Conservation (phyloP, 2,797 vertebrate species). For the Phoebastria nigripes region DNA sequence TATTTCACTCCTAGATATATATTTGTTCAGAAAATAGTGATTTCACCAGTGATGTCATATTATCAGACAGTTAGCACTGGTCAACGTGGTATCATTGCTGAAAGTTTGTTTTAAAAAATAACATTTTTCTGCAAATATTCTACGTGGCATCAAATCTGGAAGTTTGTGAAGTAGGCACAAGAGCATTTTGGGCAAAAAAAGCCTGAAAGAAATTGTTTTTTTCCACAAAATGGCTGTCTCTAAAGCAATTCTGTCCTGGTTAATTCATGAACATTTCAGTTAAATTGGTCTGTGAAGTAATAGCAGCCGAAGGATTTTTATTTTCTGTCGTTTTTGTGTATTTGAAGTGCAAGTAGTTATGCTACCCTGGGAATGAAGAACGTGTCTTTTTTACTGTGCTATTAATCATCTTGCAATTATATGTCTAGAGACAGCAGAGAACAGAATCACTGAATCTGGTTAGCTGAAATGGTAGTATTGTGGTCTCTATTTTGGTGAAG, state of each 20-base stretch:
- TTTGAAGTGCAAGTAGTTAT: background rate
- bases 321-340: background rate
- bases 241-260: background rate
- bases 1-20: background rate
- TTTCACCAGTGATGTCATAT: accelerated
- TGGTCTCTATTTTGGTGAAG: background rate
- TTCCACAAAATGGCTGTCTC: background rate
- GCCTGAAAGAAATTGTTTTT: background rate
- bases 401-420: background rate
- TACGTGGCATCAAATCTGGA: accelerated
- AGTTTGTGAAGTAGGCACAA: background rate
- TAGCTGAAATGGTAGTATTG: no score
- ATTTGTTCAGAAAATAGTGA: background rate
- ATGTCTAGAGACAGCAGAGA: background rate
- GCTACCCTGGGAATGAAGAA: background rate
- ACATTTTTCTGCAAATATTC: background rate
- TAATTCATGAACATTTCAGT: background rate
- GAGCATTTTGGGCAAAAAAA: background rate
- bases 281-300: background rate
- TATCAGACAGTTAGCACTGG: background rate
- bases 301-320: background rate
- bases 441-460: background rate
- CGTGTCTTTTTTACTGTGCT: background rate
- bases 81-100: accelerated
- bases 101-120: background rate